Evolutionary conservation across 1,140 invertebrate genomes (phyloP), one percentile per base, ranked within the genome.

Genomic region (Belonocnema kinseyi): DNA sequence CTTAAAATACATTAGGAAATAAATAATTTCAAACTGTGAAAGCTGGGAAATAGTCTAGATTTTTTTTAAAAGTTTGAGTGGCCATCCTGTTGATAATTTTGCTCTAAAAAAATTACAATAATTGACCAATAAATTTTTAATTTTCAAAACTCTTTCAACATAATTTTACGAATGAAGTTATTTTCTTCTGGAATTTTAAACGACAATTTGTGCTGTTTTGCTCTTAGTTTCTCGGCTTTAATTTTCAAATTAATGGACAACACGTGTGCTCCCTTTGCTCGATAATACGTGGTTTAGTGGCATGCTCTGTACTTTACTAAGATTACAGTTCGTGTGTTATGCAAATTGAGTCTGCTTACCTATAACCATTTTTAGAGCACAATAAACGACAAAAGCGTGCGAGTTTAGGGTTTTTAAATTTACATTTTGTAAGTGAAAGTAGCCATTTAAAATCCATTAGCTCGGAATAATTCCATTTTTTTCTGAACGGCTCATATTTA

Each of bases 321-420:
- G 54, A 56, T 56, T 56, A 56, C 10, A n/a, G 17, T 56, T 56
- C 14, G 12, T 33, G 73, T 74, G n/a, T 74, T 74, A 74, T 74
- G 73, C 73, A 74, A 74, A 74, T 74, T n/a, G 50, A 52, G 53
- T 54, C 26, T 19, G 21, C 26, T 46, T 46, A 46, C 40, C 10
- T 46, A 11, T 11, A 46, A 8, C 40, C 13, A 58, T 58, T 58
- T 58, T 12, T 58, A 12, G 19, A 58, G 19, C 56, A 58, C 19
- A 58, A 58, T 58, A 58, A 58, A 58, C 26, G 19, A 58, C 26
- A 21, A 21, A 58, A 26, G 56, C 26, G 11, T n/a, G 6, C 8
- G 12, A 58, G 56, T 58, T 26, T 11, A 12, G 8, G 13, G 8
- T 8, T 58, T 26, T 12, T 8, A 26, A 58, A 58, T 58, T 58